Base-by-base conservation (phyloP, 2,113 vertebrate species). In the Lasiurus cinereus region DNA sequence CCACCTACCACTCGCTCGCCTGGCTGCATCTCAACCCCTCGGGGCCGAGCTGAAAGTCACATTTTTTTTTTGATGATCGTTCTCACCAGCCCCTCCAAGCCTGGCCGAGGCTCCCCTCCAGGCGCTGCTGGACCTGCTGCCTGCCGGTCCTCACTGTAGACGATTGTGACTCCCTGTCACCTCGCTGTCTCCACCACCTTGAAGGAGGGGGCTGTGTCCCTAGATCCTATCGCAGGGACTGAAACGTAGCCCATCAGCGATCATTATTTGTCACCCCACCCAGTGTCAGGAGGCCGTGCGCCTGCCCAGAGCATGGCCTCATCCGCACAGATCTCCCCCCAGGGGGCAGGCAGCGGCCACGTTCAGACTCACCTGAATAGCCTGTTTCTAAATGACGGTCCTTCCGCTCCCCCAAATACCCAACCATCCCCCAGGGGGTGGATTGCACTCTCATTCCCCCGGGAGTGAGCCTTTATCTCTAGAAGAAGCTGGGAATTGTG, bases 401-500 rank as follows among this genome's bases (percentile, higher is more conserved):
- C 43, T 52, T 27, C 70, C n/a, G 27, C 19, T 72, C 78, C 89
- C n/a, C 54, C 11, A 29, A 48, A 62, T 13, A 46, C n/a, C 33
- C 62, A 24, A 0, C 87, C 64, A 0, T 66, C 78, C 94, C 52
- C 24, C 8, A 24, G 33, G 18, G n/a, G 33, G 2, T 22, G 1
- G 62, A 78, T 11, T 29, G 84, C 43, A 2, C 64, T 66, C 78
- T n/a, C 29, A 18, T 1, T 22, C 62, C 9, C n/a, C 33, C 36
- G 7, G 0, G 3, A 50, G 24, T 73, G 66, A 74, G 56, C 52
- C 31, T 64, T 50, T 33, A 31, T 92, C 89, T 96, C 52, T 33
- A 33, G 31, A 36, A 70, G 0, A 1, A 39, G 52, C 50, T 54
- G 3, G 48, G 76, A 62, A 10, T 59, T 8, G 0, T 11, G 43